phyloP scores from a whole-genome alignment of 2,888 invertebrate genomes.

The Axea sp. region DNA sequence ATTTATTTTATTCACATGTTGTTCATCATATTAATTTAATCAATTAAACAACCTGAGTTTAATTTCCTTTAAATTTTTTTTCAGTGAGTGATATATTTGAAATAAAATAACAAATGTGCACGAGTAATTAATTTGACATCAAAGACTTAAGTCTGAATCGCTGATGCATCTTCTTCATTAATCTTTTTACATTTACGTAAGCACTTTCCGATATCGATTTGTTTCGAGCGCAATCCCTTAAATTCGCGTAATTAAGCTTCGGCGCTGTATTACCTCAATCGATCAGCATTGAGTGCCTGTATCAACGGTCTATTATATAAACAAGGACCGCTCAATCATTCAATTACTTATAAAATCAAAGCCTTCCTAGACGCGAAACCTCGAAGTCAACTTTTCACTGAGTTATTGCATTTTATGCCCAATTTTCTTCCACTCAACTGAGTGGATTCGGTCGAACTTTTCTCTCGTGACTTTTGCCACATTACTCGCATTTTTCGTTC shows the following conservation, averaged over 20 bases:
- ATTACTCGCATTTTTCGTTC: constrained; percentile 33
- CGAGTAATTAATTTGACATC: neutral
- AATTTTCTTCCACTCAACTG: constrained; percentile 51
- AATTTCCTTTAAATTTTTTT: too few relatives aligned
- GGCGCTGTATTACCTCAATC: constrained; percentile 34
- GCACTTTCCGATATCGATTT: constrained; percentile 11
- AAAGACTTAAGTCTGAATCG: neutral
- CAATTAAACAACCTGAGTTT: too few relatives aligned
- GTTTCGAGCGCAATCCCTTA: constrained; percentile 12
- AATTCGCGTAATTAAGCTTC: constrained; percentile 39
- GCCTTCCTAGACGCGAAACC: constrained; percentile 23
- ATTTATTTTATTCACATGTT: too few relatives aligned
- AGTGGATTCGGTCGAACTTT: constrained; percentile 63
- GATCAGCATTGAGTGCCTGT: constrained; percentile 34
- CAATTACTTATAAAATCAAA: constrained; percentile 50
- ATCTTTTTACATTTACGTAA: constrained; percentile 9
- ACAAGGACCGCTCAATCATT: constrained; percentile 25
- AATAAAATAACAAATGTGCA: neutral
- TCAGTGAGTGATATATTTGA: too few relatives aligned
- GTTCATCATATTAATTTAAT: too few relatives aligned
- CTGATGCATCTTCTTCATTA: neutral
- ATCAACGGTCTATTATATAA: constrained; percentile 38
- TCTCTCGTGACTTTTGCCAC: constrained; percentile 19
- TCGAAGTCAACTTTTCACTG: constrained; percentile 27
- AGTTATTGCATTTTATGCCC: constrained; percentile 33